Evolutionary conservation across 2,888 invertebrate species (phyloP).

Genomic region (Drosophila limbata): DNA sequence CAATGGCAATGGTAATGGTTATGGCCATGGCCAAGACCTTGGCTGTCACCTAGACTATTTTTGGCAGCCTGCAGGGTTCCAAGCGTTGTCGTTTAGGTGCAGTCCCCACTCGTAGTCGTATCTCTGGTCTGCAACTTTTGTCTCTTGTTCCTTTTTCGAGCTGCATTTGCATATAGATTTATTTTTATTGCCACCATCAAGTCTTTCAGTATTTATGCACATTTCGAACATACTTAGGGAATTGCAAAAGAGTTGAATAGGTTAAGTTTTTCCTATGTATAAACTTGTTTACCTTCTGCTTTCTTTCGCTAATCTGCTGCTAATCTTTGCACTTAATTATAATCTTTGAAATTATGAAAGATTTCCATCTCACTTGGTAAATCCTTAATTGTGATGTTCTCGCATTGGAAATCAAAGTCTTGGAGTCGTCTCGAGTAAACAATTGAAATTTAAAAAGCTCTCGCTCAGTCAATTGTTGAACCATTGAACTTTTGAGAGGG

Average conservation of each 20-base stretch:
- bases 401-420: conserved; percentile 35
- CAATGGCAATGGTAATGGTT: conserved; percentile 33
- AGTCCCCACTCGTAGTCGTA: conserved; percentile 27
- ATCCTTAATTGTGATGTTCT: conserved; percentile 63
- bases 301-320: conserved; percentile 15
- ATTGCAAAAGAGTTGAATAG: not conserved
- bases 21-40: conserved; percentile 60
- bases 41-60: conserved; percentile 66
- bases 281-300: conserved; percentile 4
- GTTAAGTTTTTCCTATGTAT: not conserved
- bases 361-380: conserved; percentile 54
- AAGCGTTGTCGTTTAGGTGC: conserved; percentile 28
- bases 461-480: conserved; percentile 49
- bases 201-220: conserved; percentile 53
- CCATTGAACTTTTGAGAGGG: conserved; percentile 73
- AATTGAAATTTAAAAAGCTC: conserved; percentile 53
- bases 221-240: conserved; percentile 16
- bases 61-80: conserved; percentile 40
- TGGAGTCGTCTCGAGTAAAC: conserved; percentile 53
- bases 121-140: conserved; percentile 32
- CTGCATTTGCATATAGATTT: conserved; percentile 78
- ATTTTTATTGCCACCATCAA: conserved; percentile 67
- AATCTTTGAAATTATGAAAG: conserved; percentile 53
- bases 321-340: conserved; percentile 39
- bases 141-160: conserved; percentile 50